phyloP scores from a whole-genome alignment of 2,113 vertebrate species.

The Pygoscelis adeliae region DNA sequence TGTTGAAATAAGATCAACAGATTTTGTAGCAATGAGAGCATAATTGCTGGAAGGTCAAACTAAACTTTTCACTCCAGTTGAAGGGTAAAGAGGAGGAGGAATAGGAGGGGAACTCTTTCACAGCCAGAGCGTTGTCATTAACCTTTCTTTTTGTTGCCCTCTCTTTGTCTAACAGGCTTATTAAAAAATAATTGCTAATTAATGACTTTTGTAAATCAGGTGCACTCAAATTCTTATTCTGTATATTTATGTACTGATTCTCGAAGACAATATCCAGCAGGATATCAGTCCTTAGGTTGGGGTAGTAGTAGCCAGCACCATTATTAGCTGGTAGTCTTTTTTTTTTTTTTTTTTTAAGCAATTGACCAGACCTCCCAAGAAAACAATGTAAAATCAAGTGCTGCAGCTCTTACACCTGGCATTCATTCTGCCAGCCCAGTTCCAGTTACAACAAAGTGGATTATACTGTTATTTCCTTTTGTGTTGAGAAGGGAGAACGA shows the following conservation, averaged over 20 bases:
- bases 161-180: not conserved
- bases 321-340: not conserved
- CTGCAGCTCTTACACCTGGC: not conserved
- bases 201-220: not conserved
- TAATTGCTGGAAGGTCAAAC: not conserved
- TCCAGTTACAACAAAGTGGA: not conserved
- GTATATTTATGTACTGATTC: not conserved
- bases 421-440: not conserved
- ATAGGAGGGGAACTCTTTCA: not conserved
- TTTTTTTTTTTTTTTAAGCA: not conserved
- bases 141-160: not conserved
- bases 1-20: not conserved
- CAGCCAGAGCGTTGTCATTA: not conserved
- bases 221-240: not conserved
- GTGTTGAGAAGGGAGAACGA: not conserved
- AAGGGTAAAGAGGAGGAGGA: not conserved
- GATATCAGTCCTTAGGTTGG: not conserved
- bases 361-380: not conserved
- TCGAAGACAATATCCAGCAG: not conserved
- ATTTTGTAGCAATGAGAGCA: not conserved
- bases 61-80: not conserved
- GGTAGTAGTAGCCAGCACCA: not conserved
- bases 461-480: not conserved
- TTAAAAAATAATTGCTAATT: not conserved
- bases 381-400: not conserved